phyloP scores from a whole-genome alignment of 2,113 vertebrate species.

The Miniopterus natalensis region DNA sequence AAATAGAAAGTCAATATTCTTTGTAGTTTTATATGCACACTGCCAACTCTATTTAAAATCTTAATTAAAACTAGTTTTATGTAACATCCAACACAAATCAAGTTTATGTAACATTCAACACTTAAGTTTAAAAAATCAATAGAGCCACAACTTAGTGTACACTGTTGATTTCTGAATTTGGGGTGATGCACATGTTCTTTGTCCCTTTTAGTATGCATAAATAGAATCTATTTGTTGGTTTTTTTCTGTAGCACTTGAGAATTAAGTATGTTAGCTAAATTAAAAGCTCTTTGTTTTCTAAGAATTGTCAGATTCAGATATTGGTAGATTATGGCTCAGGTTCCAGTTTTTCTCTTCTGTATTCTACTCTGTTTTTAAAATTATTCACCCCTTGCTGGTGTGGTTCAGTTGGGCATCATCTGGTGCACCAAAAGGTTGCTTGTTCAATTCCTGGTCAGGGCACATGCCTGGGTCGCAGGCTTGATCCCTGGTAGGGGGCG shows the following conservation, averaged over 20 bases:
- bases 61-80: constrained; percentile 51
- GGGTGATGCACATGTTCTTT: neutral
- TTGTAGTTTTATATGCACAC: neutral
- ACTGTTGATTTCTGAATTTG: constrained; percentile 23
- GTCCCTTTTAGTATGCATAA: neutral
- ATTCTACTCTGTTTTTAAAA: constrained; percentile 34
- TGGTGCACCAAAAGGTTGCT: neutral
- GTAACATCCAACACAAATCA: constrained; percentile 14
- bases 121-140: neutral
- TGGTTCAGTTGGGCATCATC: neutral
- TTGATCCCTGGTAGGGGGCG: neutral
- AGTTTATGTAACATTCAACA: constrained; percentile 26
- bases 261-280: constrained; percentile 35
- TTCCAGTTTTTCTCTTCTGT: neutral
- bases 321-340: constrained; percentile 35
- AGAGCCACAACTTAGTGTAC: neutral
- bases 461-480: neutral
- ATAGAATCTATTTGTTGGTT: neutral
- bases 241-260: constrained; percentile 4
- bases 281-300: constrained; percentile 48
- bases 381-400: neutral
- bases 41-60: constrained; percentile 34
- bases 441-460: neutral
- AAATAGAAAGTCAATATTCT: neutral
- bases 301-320: neutral